Evolutionary conservation across 1,140 invertebrate species (phyloP), one percentile per base, ranked within the genome.

Genomic region (Apis dorsata): DNA sequence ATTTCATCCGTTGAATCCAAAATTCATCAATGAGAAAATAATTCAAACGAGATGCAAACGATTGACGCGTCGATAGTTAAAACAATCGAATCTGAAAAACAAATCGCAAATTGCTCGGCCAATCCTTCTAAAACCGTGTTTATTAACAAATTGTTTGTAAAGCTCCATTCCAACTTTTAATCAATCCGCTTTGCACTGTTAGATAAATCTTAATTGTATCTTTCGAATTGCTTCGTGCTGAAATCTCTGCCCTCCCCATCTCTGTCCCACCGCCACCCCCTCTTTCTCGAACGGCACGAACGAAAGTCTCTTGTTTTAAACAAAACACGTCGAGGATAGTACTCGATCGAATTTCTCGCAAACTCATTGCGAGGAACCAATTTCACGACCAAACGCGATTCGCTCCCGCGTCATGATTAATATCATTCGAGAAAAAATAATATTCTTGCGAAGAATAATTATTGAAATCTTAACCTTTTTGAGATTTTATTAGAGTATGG

Each of bases 161-260:
- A 86, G 63, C 60, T 62, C 62, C 49, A 65, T 69, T 79, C 71
- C 57, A 74, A 83, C 86, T 84, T 87, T 87, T 86, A 87, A 87
- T 87, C 86, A 86, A 62, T 86, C 76, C 86, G 81, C 66, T 76
- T 75, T 76, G 80, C 81, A 57, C 71, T 76, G 55, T 53, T 80
- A 87, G 76, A 87, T 87, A 87, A 87, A 87, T 87, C 86, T 87
- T 87, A 87, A 87, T 87, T 87, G 85, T 84, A 79, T 86, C 86
- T 86, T 87, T 87, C 81, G 85, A 76, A 81, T 81, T 76, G 75
- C 72, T 83, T 87, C 77, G 80, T 71, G 65, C 55, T 60, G 71
- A 72, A 51, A 62, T 34, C 49, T 73, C 76, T 65, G 28, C 28
- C 81, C 77, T 73, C 0, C 66, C 8, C 19, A 19, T 49, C 15